These are phyloP conservation scores for Peromyscus californicus DNA, from an alignment of 2,113 vertebrate genomes.

Conservation along the genomic window DNA sequence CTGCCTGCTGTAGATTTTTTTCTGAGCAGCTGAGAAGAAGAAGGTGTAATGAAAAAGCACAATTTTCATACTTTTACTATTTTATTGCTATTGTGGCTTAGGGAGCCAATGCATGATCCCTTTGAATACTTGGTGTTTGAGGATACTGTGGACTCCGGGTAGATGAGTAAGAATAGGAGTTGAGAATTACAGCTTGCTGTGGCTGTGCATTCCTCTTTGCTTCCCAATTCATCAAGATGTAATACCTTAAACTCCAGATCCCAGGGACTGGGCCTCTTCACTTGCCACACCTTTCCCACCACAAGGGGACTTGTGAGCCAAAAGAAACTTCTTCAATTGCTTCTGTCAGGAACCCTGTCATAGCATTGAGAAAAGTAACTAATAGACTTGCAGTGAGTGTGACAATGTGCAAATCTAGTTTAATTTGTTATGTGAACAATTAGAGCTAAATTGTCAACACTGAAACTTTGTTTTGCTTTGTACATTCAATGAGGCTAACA, in stretches of 20 bases:
- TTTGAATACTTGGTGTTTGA: neutral
- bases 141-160: neutral
- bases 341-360: neutral
- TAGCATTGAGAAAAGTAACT: neutral
- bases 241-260: neutral
- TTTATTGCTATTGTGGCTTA: neutral
- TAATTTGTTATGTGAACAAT: constrained; percentile 56
- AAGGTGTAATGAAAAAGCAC: constrained; percentile 56
- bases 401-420: constrained; percentile 16
- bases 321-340: neutral
- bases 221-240: neutral
- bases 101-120: neutral
- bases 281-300: neutral
- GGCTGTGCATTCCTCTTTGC: neutral
- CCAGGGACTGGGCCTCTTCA: neutral
- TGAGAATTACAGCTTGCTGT: neutral
- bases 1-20: constrained; percentile 18
- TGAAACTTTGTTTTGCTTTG: constrained; percentile 64
- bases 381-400: neutral
- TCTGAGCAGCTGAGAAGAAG: constrained; percentile 37
- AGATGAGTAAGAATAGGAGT: neutral
- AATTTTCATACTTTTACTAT: constrained; percentile 56
- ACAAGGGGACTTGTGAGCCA: neutral
- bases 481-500: neutral
- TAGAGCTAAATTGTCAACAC: neutral